Evolutionary conservation across 2,113 vertebrate genomes (phyloP).

Genomic region (Pelusios castaneus): DNA sequence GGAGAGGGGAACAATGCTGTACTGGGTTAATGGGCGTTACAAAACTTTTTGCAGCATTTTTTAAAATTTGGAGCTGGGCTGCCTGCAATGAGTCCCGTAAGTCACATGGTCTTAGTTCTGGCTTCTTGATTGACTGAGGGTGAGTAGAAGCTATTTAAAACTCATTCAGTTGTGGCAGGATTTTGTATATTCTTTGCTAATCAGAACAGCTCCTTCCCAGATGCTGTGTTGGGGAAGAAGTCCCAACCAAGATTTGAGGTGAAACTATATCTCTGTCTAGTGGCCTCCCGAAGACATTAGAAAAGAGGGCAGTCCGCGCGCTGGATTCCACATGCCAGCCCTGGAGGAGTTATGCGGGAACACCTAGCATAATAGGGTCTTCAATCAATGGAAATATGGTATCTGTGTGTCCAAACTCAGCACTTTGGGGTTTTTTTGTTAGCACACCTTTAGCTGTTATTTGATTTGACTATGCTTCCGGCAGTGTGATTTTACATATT

Average conservation of each 20-base stretch:
- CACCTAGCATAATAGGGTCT: background rate
- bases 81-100: background rate
- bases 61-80: background rate
- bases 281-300: background rate
- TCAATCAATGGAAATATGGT: background rate
- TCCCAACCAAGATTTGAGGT: background rate
- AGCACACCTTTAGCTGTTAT: background rate
- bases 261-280: background rate
- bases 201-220: too few species aligned
- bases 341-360: background rate
- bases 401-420: background rate
- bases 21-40: rapidly evolving
- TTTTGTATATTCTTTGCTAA: background rate
- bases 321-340: background rate
- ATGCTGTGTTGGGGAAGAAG: background rate
- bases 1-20: background rate
- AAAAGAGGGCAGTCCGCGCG: background rate
- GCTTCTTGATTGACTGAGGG: background rate
- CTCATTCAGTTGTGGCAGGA: background rate
- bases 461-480: background rate
- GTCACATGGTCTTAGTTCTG: background rate
- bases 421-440: background rate
- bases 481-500: background rate
- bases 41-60: background rate
- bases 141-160: background rate